Percentiles rank a stretch among this genome's conserved stretches.
phyloP scores from a whole-genome alignment of 2,888 invertebrate species.

The Omphaloscelis lunosa region DNA sequence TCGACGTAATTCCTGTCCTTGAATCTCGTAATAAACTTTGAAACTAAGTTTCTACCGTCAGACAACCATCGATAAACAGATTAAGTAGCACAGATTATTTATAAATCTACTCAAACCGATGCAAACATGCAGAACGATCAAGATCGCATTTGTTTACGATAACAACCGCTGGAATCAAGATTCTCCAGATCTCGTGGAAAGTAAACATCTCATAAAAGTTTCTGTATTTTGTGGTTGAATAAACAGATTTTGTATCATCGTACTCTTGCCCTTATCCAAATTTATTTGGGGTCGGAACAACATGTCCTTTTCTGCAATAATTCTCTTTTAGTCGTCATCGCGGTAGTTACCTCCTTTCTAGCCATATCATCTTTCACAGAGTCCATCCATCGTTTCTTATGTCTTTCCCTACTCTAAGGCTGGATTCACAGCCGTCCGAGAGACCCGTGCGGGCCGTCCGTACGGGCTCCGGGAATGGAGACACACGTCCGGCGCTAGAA shows the following conservation, averaged over 20 bases:
- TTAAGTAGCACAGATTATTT: constrained; percentile 46
- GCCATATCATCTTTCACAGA: too few relatives aligned
- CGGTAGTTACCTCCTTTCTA: too few relatives aligned
- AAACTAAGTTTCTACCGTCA: constrained; percentile 33
- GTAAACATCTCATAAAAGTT: constrained; percentile 12
- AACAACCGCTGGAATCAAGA: constrained; percentile 40
- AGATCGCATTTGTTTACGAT: constrained; percentile 47
- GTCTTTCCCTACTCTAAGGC: too few relatives aligned
- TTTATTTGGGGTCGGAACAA: too few relatives aligned
- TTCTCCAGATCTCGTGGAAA: constrained; percentile 13
- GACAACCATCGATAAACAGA: constrained; percentile 37
- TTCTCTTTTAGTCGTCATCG: too few relatives aligned
- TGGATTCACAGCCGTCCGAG: too few relatives aligned
- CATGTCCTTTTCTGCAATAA: too few relatives aligned
- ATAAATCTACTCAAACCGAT: constrained; percentile 30
- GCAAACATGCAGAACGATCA: constrained; percentile 36
- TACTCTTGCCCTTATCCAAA: too few relatives aligned
- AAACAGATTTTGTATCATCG: constrained; percentile 15
- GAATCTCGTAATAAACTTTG: constrained; percentile 34
- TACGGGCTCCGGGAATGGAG: too few relatives aligned
- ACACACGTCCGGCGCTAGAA: too few relatives aligned
- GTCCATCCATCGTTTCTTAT: too few relatives aligned
- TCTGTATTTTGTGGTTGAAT: constrained; percentile 33
- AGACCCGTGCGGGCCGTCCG: too few relatives aligned
- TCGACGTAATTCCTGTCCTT: constrained; percentile 51